Conservation (phyloP, 2,888 invertebrate species). For the Lysandra bellargus region DNA sequence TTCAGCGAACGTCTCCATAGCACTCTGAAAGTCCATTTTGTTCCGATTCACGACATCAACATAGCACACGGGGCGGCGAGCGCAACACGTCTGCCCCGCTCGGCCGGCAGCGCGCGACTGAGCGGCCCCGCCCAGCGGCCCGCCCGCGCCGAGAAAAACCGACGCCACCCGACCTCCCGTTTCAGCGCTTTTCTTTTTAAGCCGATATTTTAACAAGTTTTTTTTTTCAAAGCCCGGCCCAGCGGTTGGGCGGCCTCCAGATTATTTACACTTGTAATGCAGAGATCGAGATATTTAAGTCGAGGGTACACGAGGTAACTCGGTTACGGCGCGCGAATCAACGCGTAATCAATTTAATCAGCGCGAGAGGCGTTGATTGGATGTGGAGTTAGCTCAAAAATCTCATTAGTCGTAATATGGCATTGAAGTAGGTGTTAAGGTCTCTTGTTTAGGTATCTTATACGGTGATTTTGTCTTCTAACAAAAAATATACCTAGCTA, state of each 20-base stretch:
- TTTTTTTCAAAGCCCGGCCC: constrained; percentile 73
- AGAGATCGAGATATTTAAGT: constrained; percentile 68
- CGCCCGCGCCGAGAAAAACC: constrained; percentile 77
- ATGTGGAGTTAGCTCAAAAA: background rate
- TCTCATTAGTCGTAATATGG: background rate
- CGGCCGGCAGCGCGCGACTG: constrained; percentile 84
- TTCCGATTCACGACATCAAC: constrained; percentile 73
- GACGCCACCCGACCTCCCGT: constrained; percentile 78
- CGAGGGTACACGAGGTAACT: constrained; percentile 46
- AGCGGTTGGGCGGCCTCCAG: constrained; percentile 76
- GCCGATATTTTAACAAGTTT: constrained; percentile 79
- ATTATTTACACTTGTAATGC: constrained; percentile 81
- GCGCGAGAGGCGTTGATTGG: constrained; percentile 3
- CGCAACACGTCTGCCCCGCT: constrained; percentile 70
- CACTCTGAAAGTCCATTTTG: constrained; percentile 98
- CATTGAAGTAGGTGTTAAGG: background rate
- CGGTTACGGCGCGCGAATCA: constrained; percentile 48
- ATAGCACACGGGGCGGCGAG: constrained; percentile 67
- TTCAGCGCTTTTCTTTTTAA: constrained; percentile 81
- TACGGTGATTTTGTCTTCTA: too few species aligned
- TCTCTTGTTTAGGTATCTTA: background rate
- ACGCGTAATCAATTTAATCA: constrained; percentile 16
- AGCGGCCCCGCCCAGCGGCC: constrained; percentile 75
- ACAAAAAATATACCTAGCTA: too few species aligned
- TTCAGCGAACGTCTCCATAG: constrained; percentile 98